These are phyloP conservation scores for Coracopsis vasa DNA, from an alignment of 2,113 vertebrate species.

Conservation along the genomic window DNA sequence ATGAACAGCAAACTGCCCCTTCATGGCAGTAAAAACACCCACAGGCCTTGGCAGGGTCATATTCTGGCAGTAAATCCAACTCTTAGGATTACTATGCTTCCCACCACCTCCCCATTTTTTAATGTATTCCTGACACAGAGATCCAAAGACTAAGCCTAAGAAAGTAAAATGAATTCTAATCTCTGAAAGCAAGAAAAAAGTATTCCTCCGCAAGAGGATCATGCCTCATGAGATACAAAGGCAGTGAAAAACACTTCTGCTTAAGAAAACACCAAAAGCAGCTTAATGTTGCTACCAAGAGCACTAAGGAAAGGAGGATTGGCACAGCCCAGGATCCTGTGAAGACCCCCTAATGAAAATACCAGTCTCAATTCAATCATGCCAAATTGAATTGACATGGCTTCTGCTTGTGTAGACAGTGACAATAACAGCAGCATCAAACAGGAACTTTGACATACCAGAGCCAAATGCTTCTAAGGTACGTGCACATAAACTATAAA, in stretches of 20 bases:
- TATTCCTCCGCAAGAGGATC: background rate
- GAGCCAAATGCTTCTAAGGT: background rate
- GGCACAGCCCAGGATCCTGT: background rate
- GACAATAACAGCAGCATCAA: background rate
- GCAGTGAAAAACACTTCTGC: background rate
- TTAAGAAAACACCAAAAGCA: background rate
- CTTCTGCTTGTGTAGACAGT: background rate
- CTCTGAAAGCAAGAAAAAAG: background rate
- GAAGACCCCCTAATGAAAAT: background rate
- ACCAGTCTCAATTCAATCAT: background rate
- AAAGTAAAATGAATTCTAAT: background rate
- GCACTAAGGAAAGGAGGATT: background rate
- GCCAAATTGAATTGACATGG: background rate
- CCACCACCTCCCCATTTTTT: background rate
- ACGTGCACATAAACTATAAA: background rate
- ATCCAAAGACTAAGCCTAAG: background rate
- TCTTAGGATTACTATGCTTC: background rate
- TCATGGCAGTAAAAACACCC: background rate
- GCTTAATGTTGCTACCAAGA: accelerated
- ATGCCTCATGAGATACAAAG: background rate
- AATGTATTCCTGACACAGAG: background rate
- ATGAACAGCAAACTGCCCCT: background rate
- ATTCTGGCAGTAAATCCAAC: background rate
- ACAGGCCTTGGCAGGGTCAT: background rate
- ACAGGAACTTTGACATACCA: background rate